Base-by-base conservation (phyloP, 2,113 vertebrate species). In the Erpornis zantholeuca region DNA sequence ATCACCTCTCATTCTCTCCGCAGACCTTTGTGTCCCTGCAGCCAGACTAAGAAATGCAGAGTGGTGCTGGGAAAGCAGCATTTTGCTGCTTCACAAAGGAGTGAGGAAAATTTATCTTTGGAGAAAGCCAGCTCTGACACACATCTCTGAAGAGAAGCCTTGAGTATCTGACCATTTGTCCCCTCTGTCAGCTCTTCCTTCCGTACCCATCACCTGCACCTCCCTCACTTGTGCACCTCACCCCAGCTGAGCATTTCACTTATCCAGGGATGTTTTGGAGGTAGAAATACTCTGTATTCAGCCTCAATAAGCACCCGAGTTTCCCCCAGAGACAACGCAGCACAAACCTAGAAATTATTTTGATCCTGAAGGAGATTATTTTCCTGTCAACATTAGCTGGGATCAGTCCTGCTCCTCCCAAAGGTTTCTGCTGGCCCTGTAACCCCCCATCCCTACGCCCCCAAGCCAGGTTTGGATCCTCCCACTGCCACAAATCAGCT, bases 321-420 rank as follows among this genome's bases (percentile, higher is more conserved):
- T 7, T 4, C 6, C 15, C 11, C 20, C 1, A 0, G 50, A 86
- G 63, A 92, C 44, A 49, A 14, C 23, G 16, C 1, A 0, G 45
- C 1, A 0, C 52, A 87, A 86, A 84, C 8, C 22, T 3, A 38
- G 61, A 36, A 42, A 33, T 53, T 25, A 31, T 38, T 78, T 81
- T 42, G 38, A 56, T 87, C 65, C 80, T 29, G 44, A 38, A 50
- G 17, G 52, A 35, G 22, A 33, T 45, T 40, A 18, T 70, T 77
- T 49, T 53, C 31, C 73, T 16, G 29, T 15, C 79, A n/a, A 6
- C 21, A 6, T 54, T 15, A 91, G 20, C 7, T 5, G 68, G 16
- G 40, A n/a, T 53, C 33, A 56, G 40, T 14, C 54, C 31, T 42
- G 60, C 13, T 86, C 27, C 59, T 61, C 63, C 18, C 3, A 6